A percentile compares a stretch with the other conserved stretches of the same genome.
These are phyloP conservation scores for Phortica magna DNA, from an alignment of 2,888 invertebrate genomes.

Conservation along the genomic window DNA sequence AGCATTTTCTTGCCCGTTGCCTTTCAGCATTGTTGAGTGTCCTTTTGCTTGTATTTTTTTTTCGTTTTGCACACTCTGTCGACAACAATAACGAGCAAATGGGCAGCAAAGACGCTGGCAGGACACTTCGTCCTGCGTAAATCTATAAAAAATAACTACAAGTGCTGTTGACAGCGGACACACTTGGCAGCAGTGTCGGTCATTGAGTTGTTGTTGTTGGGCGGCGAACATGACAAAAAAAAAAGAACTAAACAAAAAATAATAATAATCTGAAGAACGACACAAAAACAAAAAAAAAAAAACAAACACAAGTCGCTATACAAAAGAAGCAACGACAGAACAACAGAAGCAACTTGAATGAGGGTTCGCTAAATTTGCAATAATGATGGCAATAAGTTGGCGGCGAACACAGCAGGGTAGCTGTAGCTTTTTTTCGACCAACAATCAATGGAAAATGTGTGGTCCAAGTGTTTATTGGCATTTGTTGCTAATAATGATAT, in stretches of 20 bases:
- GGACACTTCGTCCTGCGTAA: slow-evolving; percentile 53
- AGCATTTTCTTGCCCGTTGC: slow-evolving; percentile 33
- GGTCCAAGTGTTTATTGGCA: slow-evolving; percentile 55
- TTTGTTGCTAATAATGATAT: slow-evolving; percentile 69
- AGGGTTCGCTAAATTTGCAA: slow-evolving; percentile 49
- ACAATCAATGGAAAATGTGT: slow-evolving; percentile 11
- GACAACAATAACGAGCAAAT: slow-evolving; percentile 1
- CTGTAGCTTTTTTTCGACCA: slow-evolving; percentile 35
- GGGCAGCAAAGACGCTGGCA: slow-evolving; percentile 5
- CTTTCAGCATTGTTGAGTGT: slow-evolving; percentile 30
- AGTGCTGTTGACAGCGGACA: slow-evolving; percentile 70
- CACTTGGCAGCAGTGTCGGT: slow-evolving; percentile 45
- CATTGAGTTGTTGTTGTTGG: slow-evolving; percentile 48
- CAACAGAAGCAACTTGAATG: slow-evolving; percentile 37
- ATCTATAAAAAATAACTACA: slow-evolving; percentile 61
- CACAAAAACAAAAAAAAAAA: slow-evolving; percentile 19
- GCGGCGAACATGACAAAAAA: slow-evolving; percentile 32
- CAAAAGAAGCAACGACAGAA: slow-evolving; percentile 10
- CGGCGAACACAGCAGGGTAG: slow-evolving; percentile 59
- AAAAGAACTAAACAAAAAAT: slow-evolving; percentile 17
- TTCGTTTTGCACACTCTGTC: slow-evolving; percentile 12
- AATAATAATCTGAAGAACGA: neutral
- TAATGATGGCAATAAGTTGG: slow-evolving; percentile 55
- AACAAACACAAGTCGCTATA: neutral
- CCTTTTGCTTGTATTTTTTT: slow-evolving; percentile 31